Conservation (phyloP, 2,888 invertebrate species). For the Napeogenes inachia region DNA sequence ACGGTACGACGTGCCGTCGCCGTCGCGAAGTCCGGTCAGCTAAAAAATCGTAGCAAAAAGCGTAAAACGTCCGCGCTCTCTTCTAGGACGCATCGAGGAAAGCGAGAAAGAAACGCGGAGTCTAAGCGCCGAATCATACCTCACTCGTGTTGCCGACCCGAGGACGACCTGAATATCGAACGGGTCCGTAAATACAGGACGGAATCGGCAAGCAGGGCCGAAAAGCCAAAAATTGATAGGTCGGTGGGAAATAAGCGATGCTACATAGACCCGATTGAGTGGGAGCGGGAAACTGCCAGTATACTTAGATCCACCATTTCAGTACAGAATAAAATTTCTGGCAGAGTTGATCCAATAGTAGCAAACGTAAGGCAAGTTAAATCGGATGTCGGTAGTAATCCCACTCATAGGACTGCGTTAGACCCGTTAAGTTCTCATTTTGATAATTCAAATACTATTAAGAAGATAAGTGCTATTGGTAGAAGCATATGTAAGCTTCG, state of each 20-base stretch:
- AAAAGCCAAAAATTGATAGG: slow-evolving; percentile 61
- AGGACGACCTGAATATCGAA: slow-evolving; percentile 45
- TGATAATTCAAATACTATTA: slow-evolving; percentile 55
- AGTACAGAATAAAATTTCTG: slow-evolving; percentile 59
- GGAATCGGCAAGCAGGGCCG: slow-evolving; percentile 63
- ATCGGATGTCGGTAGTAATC: slow-evolving; percentile 47
- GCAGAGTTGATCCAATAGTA: slow-evolving; percentile 47
- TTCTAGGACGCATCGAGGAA: slow-evolving; percentile 70
- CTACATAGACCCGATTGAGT: slow-evolving; percentile 71
- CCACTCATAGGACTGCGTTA: slow-evolving; percentile 43
- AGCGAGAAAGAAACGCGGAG: slow-evolving; percentile 67
- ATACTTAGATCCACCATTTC: slow-evolving; percentile 70
- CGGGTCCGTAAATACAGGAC: slow-evolving; percentile 60
- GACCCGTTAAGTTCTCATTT: slow-evolving; percentile 47
- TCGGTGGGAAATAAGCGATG: slow-evolving; percentile 75
- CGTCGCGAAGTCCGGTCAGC: slow-evolving; percentile 64
- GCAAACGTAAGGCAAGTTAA: slow-evolving; percentile 52
- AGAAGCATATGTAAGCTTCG: slow-evolving; percentile 64
- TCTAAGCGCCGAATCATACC: slow-evolving; percentile 61
- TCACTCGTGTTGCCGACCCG: slow-evolving; percentile 66
- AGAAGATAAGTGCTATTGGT: slow-evolving; percentile 67
- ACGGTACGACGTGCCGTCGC: slow-evolving; percentile 73
- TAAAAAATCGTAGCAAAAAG: slow-evolving; percentile 60
- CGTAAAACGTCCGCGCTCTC: slow-evolving; percentile 72
- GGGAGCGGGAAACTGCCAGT: slow-evolving; percentile 78